Evolutionary conservation across 2,888 invertebrate genomes (phyloP), one percentile per base, ranked within the genome.

Genomic region (Ormyrus nitidulus): DNA sequence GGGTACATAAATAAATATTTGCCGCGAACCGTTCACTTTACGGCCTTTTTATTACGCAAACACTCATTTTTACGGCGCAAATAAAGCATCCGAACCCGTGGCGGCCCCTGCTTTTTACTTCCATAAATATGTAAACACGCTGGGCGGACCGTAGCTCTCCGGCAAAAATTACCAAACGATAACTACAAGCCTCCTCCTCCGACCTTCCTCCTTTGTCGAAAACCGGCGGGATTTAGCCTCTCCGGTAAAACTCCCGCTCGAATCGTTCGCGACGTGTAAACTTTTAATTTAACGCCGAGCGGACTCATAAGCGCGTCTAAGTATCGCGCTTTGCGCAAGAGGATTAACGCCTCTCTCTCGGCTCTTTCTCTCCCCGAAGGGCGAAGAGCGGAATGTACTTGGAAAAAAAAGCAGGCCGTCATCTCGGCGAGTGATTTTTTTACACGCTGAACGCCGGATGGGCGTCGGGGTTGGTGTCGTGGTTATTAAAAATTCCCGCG

Each of bases 231-330:
- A 53, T 69, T 61, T 54, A 68, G 56, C 49, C 53, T 13, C 59
- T 51, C 61, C 9, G 54, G 11, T 8, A 34, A 34, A 34, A 34
- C 34, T 34, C 34, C 2, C 2, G 34, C 34, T 34, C 34, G 34
- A 34, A 34, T 34, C 34, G 34, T 34, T 2, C 3, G 56, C 34
- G 71, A 51, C 61, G 51, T 61, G 61, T 61, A 71, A 71, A 71
- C 49, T 71, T 71, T 71, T 71, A 71, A 71, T 71, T 71, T 71
- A 71, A 19, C 71, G 51, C 71, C 56, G 6, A 19, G 70, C 51
- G 46, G 19, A 58, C 19, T 65, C 48, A 51, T 58, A 74, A 74
- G 65, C 65, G 51, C 58, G 34, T 19, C 58, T 66, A 58, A 66
- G 65, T 65, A 74, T 74, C 58, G 58, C 56, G 56, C 49, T 2